Evolutionary conservation across 53 echinoderm and acorn worm species (phyloP).

Genomic region (Holothuria leucospilota): DNA sequence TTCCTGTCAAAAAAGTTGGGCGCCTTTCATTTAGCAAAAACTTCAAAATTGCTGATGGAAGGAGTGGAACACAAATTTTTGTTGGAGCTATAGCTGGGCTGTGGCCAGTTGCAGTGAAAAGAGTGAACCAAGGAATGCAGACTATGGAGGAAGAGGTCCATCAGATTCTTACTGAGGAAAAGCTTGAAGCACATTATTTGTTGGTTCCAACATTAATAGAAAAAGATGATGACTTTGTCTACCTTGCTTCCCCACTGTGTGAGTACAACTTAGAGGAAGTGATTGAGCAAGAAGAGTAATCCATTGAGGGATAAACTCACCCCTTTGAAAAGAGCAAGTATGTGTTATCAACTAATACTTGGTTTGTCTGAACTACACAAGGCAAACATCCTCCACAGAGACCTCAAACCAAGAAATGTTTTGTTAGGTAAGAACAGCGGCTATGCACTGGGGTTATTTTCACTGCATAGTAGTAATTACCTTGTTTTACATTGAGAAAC

Average conservation of each 20-base stretch:
- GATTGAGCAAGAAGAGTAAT: neutral
- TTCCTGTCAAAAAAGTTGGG: no score
- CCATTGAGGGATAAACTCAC: slow-evolving; percentile 1
- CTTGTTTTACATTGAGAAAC: no score
- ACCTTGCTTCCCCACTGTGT: neutral
- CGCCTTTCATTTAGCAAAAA: slow-evolving; percentile 1
- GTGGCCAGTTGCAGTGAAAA: no score
- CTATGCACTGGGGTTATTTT: no score
- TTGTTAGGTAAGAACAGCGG: neutral
- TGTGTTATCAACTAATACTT: neutral
- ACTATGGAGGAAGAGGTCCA: neutral
- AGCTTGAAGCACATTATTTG: neutral
- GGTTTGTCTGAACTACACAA: neutral
- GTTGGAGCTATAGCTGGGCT: neutral
- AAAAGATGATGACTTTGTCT: slow-evolving; percentile 13
- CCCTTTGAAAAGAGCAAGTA: no score
- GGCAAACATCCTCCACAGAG: no score
- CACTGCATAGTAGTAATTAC: no score
- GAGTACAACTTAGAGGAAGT: no score
- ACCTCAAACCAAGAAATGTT: slow-evolving; percentile 28
- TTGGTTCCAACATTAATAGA: neutral
- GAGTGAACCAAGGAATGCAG: neutral
- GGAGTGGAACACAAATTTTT: slow-evolving; percentile 7
- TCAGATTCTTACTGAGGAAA: neutral
- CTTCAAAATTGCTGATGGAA: slow-evolving; percentile 8